These are phyloP conservation scores for Clostera curtula DNA, from an alignment of 2,888 invertebrate genomes.

Conservation along the genomic window DNA sequence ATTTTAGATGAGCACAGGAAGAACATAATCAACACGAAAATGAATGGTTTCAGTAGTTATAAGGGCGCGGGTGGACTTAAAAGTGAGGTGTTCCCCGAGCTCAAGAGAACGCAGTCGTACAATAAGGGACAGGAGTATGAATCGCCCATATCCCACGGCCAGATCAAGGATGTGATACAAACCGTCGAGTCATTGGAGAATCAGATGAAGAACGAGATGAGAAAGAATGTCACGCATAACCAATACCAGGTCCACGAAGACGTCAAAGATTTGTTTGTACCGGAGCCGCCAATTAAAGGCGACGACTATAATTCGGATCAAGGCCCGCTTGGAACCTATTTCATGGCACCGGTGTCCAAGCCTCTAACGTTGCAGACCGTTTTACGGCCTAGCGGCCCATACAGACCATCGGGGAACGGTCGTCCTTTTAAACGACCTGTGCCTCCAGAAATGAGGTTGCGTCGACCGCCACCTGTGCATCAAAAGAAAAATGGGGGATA, in stretches of 20 bases:
- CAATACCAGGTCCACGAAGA: conserved; percentile 60
- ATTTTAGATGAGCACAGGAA: conserved; percentile 61
- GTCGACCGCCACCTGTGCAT: conserved; percentile 43
- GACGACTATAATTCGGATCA: conserved; percentile 54
- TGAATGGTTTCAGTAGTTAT: conserved; percentile 66
- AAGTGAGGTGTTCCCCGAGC: conserved; percentile 39
- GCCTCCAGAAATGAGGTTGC: conserved; percentile 65
- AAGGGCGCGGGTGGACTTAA: conserved; percentile 40
- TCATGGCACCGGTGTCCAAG: conserved; percentile 52
- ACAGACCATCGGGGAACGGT: conserved; percentile 37
- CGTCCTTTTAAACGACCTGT: conserved; percentile 54
- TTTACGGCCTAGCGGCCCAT: conserved; percentile 46
- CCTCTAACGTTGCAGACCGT: conserved; percentile 65
- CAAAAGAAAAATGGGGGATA: conserved; percentile 43
- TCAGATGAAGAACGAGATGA: conserved; percentile 45
- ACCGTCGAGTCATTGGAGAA: conserved; percentile 59
- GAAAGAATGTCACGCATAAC: conserved; percentile 27
- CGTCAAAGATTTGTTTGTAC: conserved; percentile 40
- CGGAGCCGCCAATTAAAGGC: conserved; percentile 50
- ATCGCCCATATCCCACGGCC: conserved; percentile 56
- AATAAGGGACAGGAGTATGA: conserved; percentile 52
- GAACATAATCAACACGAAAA: conserved; percentile 66
- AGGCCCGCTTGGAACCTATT: conserved; percentile 41
- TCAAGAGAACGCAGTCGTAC: conserved; percentile 32
- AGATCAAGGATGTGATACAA: conserved; percentile 62